These are phyloP conservation scores for Sebastiscus albofasciatus DNA, from an alignment of 2,797 vertebrate genomes.

Conservation along the genomic window DNA sequence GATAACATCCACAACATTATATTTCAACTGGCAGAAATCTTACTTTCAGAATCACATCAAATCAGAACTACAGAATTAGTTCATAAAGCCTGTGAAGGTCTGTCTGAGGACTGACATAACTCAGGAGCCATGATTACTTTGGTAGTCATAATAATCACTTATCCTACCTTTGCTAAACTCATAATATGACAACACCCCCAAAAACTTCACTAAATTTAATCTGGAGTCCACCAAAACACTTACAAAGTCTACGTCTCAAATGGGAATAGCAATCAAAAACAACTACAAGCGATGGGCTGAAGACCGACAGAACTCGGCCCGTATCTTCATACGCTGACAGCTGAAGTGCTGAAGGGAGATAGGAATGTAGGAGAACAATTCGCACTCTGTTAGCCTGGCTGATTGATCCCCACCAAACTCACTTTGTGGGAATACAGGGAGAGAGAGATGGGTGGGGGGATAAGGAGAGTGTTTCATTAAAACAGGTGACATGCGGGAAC, in stretches of 20 bases:
- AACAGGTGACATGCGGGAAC: constrained; percentile 73
- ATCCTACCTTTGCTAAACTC: constrained; percentile 30
- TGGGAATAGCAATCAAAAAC: constrained; percentile 53
- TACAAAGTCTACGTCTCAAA: constrained; percentile 41
- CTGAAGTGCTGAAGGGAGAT: constrained; percentile 61
- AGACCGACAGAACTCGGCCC: constrained; percentile 51
- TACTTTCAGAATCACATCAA: constrained; percentile 24
- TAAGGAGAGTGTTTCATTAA: constrained; percentile 78
- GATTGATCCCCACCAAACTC: constrained; percentile 72
- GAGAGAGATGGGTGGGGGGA: constrained; percentile 54
- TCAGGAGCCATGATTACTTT: constrained; percentile 29
- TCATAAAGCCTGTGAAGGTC: constrained; percentile 10
- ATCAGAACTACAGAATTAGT: constrained; percentile 29
- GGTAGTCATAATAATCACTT: constrained; percentile 31
- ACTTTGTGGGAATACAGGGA: constrained; percentile 56
- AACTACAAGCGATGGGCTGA: constrained; percentile 23
- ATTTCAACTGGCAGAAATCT: constrained; percentile 34
- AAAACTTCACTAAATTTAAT: constrained; percentile 43
- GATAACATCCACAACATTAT: constrained; percentile 45
- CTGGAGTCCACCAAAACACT: constrained; percentile 33
- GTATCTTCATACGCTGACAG: constrained; percentile 53
- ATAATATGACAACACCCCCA: constrained; percentile 14
- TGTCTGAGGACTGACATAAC: constrained; percentile 13
- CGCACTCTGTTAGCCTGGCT: constrained; percentile 60
- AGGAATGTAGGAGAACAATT: constrained; percentile 65